phyloP scores from a whole-genome alignment of 2,113 vertebrate genomes.

The Neomonachus schauinslandi region DNA sequence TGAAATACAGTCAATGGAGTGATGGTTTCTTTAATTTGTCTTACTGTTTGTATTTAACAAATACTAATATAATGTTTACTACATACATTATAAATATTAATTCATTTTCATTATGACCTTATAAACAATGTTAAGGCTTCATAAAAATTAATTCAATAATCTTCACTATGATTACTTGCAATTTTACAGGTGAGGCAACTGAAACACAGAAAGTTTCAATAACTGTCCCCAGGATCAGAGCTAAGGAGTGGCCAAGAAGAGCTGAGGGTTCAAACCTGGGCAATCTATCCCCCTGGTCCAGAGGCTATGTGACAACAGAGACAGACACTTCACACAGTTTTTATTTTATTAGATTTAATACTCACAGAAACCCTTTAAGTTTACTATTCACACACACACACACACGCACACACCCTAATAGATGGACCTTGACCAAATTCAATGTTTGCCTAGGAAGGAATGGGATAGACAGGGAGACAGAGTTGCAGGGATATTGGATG shows the following conservation, averaged over 20 bases:
- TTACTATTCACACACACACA: not conserved
- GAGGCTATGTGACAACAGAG: not conserved
- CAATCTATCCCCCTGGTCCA: not conserved
- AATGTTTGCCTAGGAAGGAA: not conserved
- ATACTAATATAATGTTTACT: not conserved
- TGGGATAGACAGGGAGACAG: not conserved
- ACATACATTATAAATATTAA: not conserved
- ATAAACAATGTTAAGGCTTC: not conserved
- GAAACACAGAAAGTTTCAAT: not conserved
- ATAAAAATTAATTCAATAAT: not conserved
- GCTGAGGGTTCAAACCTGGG: not conserved
- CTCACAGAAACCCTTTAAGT: not conserved
- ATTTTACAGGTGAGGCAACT: not conserved
- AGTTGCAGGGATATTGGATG: not conserved
- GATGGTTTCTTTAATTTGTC: not conserved
- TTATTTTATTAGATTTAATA: not conserved
- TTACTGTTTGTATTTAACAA: not conserved
- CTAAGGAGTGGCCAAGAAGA: not conserved
- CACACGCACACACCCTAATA: not conserved
- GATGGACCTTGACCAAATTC: not conserved
- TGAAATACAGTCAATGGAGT: not conserved
- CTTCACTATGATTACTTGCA: not conserved
- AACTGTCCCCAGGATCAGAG: not conserved
- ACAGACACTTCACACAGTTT: not conserved
- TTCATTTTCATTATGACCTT: not conserved